Base-by-base conservation (phyloP, 2,797 vertebrate species). In the Vespertilio murinus region DNA sequence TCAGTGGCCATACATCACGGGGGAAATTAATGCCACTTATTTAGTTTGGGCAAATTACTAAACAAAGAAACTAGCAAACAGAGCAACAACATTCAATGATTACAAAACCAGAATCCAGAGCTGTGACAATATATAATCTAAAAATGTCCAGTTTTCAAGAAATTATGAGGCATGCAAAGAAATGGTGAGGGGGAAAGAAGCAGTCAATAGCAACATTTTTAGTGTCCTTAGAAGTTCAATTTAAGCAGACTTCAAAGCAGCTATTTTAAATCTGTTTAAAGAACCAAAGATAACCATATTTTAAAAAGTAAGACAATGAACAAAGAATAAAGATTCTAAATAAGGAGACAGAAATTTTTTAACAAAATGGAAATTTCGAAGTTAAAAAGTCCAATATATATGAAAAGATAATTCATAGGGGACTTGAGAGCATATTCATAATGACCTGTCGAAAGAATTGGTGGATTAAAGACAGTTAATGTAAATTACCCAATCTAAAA, bases 121-220 rank as follows among this genome's bases (percentile, higher is more conserved):
- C 18, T 85, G 45, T 74, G 59, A 90, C 3, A 49, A 78, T 77
- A 78, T 42, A 52, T 52, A 5, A 54, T 90, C 30, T 64, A 86
- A 93, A 93, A 67, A 80, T 86, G 17, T 40, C 10, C 18, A 47
- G 14, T 65, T 90, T 90, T 73, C 47, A 90, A 85, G 73, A 64
- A 54, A 65, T 56, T 80, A 56, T 2, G 30, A 77, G 30, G 49
- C 35, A 75, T 82, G 38, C 45, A 91, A 92, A 20, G 40, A 90
- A 79, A 47, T 52, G 40, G n/a, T 12, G 28, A 30, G 59, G 25
- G 59, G 5, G 12, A 23, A 45, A 75, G 40, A 85, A 65, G 9
- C 2, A 71, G 14, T 40, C 9, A 65, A 79, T 8, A 94, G 54
- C 30, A 89, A 95, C 23, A 30, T 56, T 70, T 22, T 59, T 25